Percentiles rank a stretch among this genome's conserved stretches.
These are phyloP conservation scores for Antheraea mylitta DNA, from an alignment of 1,140 invertebrate species.

Conservation along the genomic window DNA sequence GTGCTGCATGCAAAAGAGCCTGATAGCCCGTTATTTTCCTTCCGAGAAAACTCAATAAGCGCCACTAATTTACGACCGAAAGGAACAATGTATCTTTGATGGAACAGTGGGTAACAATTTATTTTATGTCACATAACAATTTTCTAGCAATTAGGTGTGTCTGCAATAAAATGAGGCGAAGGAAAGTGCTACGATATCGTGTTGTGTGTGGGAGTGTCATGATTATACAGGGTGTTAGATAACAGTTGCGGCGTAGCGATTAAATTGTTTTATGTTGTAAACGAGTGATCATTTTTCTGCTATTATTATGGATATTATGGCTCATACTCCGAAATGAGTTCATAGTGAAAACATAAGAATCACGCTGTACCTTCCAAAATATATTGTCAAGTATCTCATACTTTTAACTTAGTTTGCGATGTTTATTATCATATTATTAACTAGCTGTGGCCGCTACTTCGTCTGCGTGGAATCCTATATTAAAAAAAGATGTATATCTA, in stretches of 20 bases:
- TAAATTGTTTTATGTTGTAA: background rate
- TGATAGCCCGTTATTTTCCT: background rate
- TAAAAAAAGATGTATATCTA: too few relatives aligned
- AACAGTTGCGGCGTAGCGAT: background rate
- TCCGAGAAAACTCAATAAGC: conserved; percentile 2
- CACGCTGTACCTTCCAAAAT: too few relatives aligned
- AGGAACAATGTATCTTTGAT: conserved; percentile 8
- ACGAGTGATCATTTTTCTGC: background rate
- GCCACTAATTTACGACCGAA: conserved; percentile 3
- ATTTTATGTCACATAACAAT: conserved; percentile 17
- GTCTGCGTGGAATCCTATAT: too few relatives aligned
- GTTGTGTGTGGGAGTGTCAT: background rate
- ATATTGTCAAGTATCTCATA: too few relatives aligned
- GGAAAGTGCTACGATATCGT: background rate
- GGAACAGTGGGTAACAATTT: conserved; percentile 13
- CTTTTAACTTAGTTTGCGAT: too few relatives aligned
- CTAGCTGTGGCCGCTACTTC: too few relatives aligned
- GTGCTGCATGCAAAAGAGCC: background rate
- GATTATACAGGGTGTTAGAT: background rate
- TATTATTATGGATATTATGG: too few relatives aligned
- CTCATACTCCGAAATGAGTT: background rate
- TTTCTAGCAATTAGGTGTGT: conserved; percentile 17
- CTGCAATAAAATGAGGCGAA: conserved; percentile 18
- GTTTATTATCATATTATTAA: too few relatives aligned
- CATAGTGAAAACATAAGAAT: too few relatives aligned